Conservation (phyloP, 2,797 vertebrate species). For the Ceryle rudis region DNA sequence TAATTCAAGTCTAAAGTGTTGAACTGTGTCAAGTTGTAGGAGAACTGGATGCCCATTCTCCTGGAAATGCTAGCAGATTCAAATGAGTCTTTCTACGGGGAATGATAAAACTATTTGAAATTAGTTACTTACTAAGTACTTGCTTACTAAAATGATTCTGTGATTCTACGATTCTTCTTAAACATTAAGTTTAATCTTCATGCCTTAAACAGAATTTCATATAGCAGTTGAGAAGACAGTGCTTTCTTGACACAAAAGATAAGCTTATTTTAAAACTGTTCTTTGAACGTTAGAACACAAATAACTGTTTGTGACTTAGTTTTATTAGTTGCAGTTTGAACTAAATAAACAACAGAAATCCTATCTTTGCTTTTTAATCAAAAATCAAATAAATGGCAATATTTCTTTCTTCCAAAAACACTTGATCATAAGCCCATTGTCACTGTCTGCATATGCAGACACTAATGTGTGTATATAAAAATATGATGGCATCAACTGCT, state of each 20-base stretch:
- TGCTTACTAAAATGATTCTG: background rate
- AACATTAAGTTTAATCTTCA: background rate
- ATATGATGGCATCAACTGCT: background rate
- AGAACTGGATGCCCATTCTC: background rate
- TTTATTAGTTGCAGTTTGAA: background rate
- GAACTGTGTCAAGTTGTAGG: background rate
- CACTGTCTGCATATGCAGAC: background rate
- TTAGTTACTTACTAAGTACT: background rate
- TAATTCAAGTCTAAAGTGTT: background rate
- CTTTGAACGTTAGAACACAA: background rate
- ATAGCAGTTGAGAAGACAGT: background rate
- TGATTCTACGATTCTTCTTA: background rate
- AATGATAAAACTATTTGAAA: background rate
- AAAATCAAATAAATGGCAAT: background rate
- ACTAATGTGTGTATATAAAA: background rate
- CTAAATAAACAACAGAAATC: background rate
- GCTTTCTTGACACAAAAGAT: background rate
- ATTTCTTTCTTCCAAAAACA: background rate
- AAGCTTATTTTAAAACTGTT: background rate
- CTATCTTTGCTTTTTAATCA: background rate
- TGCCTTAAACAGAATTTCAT: background rate
- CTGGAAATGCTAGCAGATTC: background rate
- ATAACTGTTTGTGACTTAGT: background rate
- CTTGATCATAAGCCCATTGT: background rate
- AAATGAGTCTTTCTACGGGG: background rate